A percentile compares a stretch with the other conserved stretches of the same genome.
These are phyloP conservation scores for Microcebus lehilahytsara DNA, from an alignment of 2,113 vertebrate genomes.

Conservation along the genomic window DNA sequence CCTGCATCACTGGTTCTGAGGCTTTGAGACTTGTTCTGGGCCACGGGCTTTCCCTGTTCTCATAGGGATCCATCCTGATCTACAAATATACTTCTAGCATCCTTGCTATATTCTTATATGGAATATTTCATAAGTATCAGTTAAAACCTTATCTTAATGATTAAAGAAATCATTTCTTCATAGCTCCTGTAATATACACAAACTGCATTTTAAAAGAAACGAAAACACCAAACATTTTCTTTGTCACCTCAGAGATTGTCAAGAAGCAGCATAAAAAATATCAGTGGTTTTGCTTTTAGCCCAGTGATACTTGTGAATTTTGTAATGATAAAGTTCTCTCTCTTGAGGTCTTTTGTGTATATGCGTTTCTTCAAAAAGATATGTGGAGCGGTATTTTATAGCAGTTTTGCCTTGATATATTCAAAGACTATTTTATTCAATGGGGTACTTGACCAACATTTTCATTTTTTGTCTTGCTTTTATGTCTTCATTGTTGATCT, in stretches of 20 bases:
- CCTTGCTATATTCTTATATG: background rate
- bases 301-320: background rate
- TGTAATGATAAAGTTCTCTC: background rate
- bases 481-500: slow-evolving; percentile 34
- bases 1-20: background rate
- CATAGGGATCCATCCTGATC: background rate
- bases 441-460: background rate
- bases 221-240: background rate
- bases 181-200: background rate
- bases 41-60: background rate
- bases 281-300: background rate
- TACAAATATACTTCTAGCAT: background rate
- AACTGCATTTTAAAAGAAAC: background rate
- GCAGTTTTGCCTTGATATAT: background rate
- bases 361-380: background rate
- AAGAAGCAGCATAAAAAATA: background rate
- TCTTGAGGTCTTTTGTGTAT: background rate
- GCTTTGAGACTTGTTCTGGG: background rate
- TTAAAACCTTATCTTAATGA: background rate
- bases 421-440: background rate
- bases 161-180: background rate
- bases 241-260: background rate
- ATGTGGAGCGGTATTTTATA: background rate
- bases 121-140: background rate
- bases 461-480: slow-evolving; percentile 54